Evolutionary conservation across 2,888 invertebrate genomes (phyloP).

Genomic region (Platycheirus rosarum): DNA sequence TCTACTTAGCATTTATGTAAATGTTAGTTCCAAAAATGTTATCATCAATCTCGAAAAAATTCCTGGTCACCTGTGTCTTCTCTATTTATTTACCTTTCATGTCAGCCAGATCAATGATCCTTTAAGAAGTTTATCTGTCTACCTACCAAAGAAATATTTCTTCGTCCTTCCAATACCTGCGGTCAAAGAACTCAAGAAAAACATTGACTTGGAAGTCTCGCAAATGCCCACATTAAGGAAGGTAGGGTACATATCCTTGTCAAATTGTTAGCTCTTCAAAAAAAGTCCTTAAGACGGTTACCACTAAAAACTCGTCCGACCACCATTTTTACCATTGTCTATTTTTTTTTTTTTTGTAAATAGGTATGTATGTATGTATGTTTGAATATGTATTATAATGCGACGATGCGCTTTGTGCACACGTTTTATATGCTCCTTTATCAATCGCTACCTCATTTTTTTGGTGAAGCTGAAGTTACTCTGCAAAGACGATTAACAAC

Average conservation of each 20-base stretch:
- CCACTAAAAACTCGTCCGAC: slow-evolving; percentile 16
- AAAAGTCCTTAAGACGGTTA: background rate
- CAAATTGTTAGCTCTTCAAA: no score
- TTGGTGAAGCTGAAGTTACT: background rate
- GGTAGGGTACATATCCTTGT: background rate
- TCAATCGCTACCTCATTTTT: slow-evolving; percentile 7
- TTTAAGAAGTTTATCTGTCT: background rate
- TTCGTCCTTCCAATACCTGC: background rate
- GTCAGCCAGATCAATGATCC: slow-evolving; percentile 10
- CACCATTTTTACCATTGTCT: slow-evolving; percentile 13
- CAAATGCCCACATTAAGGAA: background rate
- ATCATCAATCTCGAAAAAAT: no score
- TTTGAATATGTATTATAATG: slow-evolving; percentile 4
- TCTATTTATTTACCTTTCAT: no score
- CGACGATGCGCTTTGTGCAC: slow-evolving; percentile 42
- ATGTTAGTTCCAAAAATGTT: no score
- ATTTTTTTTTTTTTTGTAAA: background rate
- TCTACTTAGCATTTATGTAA: no score
- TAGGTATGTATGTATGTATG: background rate
- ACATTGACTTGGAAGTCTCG: background rate
- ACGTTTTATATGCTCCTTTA: slow-evolving; percentile 52
- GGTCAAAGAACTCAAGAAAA: slow-evolving; percentile 12
- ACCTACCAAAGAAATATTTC: background rate
- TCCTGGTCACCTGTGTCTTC: no score
- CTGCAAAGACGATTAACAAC: slow-evolving; percentile 23